Base-by-base conservation (phyloP, 2,797 vertebrate species). In the Simalia tracyae region DNA sequence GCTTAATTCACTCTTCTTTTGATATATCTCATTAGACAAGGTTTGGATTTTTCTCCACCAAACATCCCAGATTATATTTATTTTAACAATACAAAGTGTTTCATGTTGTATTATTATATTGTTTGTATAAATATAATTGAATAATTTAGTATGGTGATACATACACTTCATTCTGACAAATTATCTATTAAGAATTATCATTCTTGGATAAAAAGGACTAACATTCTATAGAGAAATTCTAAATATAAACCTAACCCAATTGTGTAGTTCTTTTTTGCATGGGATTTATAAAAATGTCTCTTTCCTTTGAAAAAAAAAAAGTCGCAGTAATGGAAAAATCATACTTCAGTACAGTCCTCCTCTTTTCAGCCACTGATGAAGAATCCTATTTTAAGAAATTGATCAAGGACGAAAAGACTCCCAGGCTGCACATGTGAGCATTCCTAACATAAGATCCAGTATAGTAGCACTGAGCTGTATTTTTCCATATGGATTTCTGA, bases 281-380 rank as follows among this genome's bases (percentile, higher is more conserved):
- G 98, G 96, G 92, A 97, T 96, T 94, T 97, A 97, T 96, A 96
- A 96, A 95, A 95, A 95, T 96, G 95, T 96, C 95, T 95, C 93
- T 97, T 96, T 97, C 97, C 96, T 96, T 90, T 90, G n/a, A 68
- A 64, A 84, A 92, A 92, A 89, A 96, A 97, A 96, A 97, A 97
- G 95, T 96, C 91, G 96, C 89, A 94, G 94, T 98, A 98, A 98
- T 98, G 98, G 98, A 98, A 98, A 97, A 99, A 98, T 97, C 97
- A 98, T 98, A 98, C 98, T 98, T 99, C 98, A 99, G 98, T 98
- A 97, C 96, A 98, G 98, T 99, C 99, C 98, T 99, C 99, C 98
- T 99, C 98, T 99, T 99, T 99, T 98, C 99, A 99, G 98, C 98
- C 99, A 98, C 98, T 99, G 98, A 98, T 99, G 98, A 99, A 98